Conservation (phyloP, 2,113 vertebrate genomes). For the Chauna torquata region DNA sequence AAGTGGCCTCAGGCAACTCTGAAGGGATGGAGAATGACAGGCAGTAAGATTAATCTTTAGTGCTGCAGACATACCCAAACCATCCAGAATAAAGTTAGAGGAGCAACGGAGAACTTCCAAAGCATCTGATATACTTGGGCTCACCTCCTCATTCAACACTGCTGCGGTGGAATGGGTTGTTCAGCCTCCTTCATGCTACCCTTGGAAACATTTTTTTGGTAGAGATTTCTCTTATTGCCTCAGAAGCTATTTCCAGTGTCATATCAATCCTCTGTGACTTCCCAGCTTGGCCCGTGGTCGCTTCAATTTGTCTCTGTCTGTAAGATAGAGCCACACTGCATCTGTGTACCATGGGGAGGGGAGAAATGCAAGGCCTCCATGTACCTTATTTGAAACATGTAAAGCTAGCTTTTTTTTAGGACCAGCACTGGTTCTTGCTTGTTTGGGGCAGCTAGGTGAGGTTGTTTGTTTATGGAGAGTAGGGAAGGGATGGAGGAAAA, state of each 20-base stretch:
- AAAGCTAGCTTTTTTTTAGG: background rate
- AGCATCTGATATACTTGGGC: background rate
- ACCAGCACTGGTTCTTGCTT: fast-evolving
- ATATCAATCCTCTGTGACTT: background rate
- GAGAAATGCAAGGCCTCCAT: fast-evolving
- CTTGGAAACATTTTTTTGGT: background rate
- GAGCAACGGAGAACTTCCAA: background rate
- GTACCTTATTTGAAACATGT: background rate
- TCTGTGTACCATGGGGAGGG: fast-evolving
- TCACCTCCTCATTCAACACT: background rate
- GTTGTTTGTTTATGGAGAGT: background rate
- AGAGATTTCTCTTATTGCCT: background rate
- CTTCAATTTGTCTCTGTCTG: background rate
- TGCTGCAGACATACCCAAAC: background rate
- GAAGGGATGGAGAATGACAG: conserved; percentile 26
- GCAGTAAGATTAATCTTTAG: conserved; percentile 54
- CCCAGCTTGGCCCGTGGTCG: fast-evolving
- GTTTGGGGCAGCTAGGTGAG: background rate
- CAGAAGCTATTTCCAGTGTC: background rate
- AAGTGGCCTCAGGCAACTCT: conserved; percentile 36
- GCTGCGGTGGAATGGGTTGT: background rate
- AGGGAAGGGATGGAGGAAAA: background rate
- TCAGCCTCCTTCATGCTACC: background rate
- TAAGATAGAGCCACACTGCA: background rate
- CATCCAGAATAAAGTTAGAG: background rate